Percentiles rank a stretch among this genome's conserved stretches.
Evolutionary conservation across 2,797 vertebrate species (phyloP).

Genomic region (Mormyrus proboscirostris): DNA sequence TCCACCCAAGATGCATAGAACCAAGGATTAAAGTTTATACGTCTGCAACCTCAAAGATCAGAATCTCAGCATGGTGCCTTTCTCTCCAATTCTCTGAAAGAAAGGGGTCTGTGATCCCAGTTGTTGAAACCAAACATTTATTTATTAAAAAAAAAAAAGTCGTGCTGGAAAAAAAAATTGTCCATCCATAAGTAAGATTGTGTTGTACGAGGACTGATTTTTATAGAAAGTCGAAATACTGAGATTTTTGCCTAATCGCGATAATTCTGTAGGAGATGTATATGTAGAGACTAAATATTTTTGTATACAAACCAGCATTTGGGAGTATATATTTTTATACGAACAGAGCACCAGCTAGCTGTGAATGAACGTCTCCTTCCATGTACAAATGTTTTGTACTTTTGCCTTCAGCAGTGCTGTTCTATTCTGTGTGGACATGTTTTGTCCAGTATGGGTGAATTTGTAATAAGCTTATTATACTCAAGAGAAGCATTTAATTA

Average conservation of each 20-base stretch:
- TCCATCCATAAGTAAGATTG: neutral
- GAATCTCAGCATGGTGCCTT: slow-evolving; percentile 25
- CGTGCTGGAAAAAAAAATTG: neutral
- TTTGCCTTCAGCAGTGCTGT: slow-evolving; percentile 20
- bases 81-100: slow-evolving; percentile 30
- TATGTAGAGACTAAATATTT: neutral
- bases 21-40: slow-evolving; percentile 32
- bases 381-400: slow-evolving; percentile 24
- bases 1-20: slow-evolving; percentile 27
- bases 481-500: slow-evolving; percentile 27
- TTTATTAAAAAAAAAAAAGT: neutral
- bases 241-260: neutral
- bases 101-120: slow-evolving; percentile 19
- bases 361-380: neutral
- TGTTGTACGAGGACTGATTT: neutral
- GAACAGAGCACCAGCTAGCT: slow-evolving; percentile 19
- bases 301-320: slow-evolving; percentile 13
- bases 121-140: neutral
- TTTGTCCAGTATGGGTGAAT: slow-evolving; percentile 20
- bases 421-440: slow-evolving; percentile 18
- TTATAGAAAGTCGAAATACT: neutral
- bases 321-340: slow-evolving; percentile 32
- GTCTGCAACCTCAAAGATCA: slow-evolving; percentile 23
- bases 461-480: slow-evolving; percentile 31
- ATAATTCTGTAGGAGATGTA: slow-evolving; percentile 1